Conservation (phyloP, 2,888 invertebrate species). For the Charanyca ferruginea region DNA sequence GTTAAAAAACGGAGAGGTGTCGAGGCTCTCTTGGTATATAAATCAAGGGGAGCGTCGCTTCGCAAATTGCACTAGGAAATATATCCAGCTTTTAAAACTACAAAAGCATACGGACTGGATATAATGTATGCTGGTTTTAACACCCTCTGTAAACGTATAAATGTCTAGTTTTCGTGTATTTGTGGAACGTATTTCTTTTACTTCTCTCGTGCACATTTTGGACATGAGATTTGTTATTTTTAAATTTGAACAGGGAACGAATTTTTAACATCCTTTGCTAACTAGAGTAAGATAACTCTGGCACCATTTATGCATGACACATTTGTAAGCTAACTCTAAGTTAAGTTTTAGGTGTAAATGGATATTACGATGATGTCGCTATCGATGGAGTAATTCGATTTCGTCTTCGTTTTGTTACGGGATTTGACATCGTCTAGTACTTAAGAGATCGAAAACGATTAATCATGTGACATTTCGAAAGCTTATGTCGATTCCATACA, state of each 20-base stretch:
- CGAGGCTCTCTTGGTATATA: slow-evolving; percentile 44
- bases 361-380: too few species aligned
- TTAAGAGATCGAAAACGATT: too few species aligned
- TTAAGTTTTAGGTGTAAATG: too few species aligned
- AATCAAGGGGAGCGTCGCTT: slow-evolving; percentile 53
- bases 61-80: slow-evolving; percentile 56
- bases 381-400: too few species aligned
- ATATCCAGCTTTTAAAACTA: slow-evolving; percentile 54
- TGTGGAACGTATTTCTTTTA: slow-evolving; percentile 19
- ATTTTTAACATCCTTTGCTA: too few species aligned
- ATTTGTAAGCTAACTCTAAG: too few species aligned
- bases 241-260: not conserved
- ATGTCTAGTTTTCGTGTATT: slow-evolving; percentile 36
- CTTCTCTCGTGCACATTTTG: not conserved
- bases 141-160: slow-evolving; percentile 41
- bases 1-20: slow-evolving; percentile 53
- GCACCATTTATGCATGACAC: too few species aligned
- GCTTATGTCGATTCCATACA: too few species aligned
- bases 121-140: slow-evolving; percentile 49
- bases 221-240: not conserved
- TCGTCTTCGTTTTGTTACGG: too few species aligned
- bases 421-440: too few species aligned
- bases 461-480: too few species aligned
- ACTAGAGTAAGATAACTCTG: too few species aligned
- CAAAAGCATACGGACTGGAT: slow-evolving; percentile 46